Evolutionary conservation across 2,888 invertebrate species (phyloP), one percentile per base, ranked within the genome.

Genomic region (Acheta domesticus): DNA sequence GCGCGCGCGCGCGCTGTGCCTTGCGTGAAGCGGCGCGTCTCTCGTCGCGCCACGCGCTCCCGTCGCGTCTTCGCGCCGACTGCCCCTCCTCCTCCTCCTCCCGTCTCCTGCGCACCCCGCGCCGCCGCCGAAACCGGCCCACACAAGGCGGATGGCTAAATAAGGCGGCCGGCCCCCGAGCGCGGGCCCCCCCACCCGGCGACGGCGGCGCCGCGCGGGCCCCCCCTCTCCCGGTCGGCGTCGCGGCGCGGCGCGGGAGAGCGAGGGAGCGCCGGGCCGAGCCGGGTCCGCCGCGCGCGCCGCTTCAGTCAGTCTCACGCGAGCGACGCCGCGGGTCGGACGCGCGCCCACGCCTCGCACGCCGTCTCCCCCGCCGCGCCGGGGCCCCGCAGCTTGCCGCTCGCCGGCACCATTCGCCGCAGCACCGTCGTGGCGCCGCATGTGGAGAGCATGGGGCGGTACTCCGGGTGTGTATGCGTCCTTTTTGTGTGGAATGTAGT

Each of bases 21-120:
- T 36, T 36, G 36, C 36, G 36, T 36, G 36, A 36, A 36, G 36
- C 36, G 36, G 36, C 36, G 36, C 20, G 49, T 20, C 16, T 78
- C 78, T 86, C 79, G 87, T 87, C 84, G 85, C 85, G 49, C 62
- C 14, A 16, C 73, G 14, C 23, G 48, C 74, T 73, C 79, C 50
- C 75, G 79, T 49, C 49, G 50, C 73, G 81, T 76, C 76, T 74
- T 21, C 79, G 49, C 78, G 76, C 74, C n/a, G 16, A 78, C 78
- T 75, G 62, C 76, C n/a, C 12, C 75, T 23, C 21, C 75, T 49
- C 75, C 73, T 23, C 48, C 78, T 23, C 75, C 36, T 8, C 36
- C 36, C 36, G 36, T 8, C 36, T 36, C 36, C 36, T 36, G 36
- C 36, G 36, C 36, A 36, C 36, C 36, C 36, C 36, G 36, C 36